Evolutionary conservation across 2,113 vertebrate species (phyloP).

Genomic region (Atractosteus spatula): DNA sequence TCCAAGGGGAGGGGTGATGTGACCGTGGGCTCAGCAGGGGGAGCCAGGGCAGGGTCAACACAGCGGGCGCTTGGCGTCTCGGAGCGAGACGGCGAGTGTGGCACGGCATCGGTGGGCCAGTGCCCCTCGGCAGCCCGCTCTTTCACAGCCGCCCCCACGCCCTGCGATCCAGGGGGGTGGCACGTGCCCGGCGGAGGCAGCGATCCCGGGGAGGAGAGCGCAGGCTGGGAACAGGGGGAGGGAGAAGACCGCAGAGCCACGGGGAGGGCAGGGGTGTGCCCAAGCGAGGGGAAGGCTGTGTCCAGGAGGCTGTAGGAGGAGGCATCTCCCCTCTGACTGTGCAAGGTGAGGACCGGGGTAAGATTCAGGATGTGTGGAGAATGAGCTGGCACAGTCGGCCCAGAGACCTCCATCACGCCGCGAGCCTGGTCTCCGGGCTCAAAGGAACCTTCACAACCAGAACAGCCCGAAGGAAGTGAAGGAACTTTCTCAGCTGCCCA

Average conservation of each 20-base stretch:
- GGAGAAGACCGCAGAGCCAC: not conserved
- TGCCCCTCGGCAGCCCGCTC: not conserved
- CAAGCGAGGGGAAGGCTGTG: conserved; percentile 25
- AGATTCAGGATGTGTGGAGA: conserved; percentile 20
- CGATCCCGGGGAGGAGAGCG: not conserved
- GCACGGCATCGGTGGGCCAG: not conserved
- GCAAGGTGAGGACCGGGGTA: conserved; percentile 29
- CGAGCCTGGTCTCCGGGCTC: too few species aligned
- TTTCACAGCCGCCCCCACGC: not conserved
- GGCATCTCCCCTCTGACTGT: conserved; percentile 13
- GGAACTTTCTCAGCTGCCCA: too few species aligned
- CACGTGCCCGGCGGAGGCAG: not conserved
- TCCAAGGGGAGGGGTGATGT: not conserved
- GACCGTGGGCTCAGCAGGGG: not conserved
- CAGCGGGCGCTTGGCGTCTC: conserved; percentile 4
- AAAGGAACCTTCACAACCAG: too few species aligned
- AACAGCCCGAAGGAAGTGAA: too few species aligned
- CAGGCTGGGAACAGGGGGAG: conserved; percentile 1
- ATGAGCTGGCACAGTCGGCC: not conserved
- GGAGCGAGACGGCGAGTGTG: not conserved
- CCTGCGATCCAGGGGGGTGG: not conserved
- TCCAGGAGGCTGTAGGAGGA: conserved; percentile 8
- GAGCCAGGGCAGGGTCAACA: not conserved
- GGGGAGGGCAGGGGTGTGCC: conserved; percentile 26
- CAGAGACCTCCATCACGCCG: too few species aligned